Percentiles rank a stretch among this genome's conserved stretches.
phyloP scores from a whole-genome alignment of 2,888 invertebrate species.

The Volucella bombylans region DNA sequence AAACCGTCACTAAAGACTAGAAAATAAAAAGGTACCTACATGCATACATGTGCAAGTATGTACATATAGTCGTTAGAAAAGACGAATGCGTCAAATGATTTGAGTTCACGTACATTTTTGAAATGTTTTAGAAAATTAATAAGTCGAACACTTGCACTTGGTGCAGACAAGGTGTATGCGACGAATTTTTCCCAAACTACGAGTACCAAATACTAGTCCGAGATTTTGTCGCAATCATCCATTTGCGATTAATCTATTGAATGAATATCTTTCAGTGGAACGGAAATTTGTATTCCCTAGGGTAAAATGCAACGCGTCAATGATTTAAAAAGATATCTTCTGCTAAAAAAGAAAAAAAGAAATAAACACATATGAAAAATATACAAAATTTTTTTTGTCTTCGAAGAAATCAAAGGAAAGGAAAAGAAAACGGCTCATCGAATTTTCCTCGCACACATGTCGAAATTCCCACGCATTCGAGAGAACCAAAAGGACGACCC shows the following conservation, averaged over 20 bases:
- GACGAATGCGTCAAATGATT: too few species aligned
- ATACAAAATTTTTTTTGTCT: constrained; percentile 38
- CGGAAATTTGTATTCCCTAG: constrained; percentile 50
- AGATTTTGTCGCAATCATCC: neutral
- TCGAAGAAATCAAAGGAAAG: constrained; percentile 50
- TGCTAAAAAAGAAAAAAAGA: constrained; percentile 43
- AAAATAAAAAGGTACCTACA: too few species aligned
- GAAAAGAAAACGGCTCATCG: constrained; percentile 67
- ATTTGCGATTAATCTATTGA: constrained; percentile 53
- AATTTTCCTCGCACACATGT: constrained; percentile 73
- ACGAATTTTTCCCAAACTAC: too few species aligned
- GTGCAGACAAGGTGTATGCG: too few species aligned
- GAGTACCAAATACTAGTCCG: too few species aligned
- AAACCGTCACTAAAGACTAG: too few species aligned
- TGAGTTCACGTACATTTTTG: too few species aligned
- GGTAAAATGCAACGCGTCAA: constrained; percentile 55
- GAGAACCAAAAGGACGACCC: constrained; percentile 61
- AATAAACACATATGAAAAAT: constrained; percentile 57
- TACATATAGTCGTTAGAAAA: too few species aligned
- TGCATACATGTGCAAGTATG: too few species aligned
- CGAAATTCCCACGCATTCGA: constrained; percentile 73
- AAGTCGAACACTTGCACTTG: too few species aligned
- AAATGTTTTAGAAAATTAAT: too few species aligned
- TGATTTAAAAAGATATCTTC: constrained; percentile 62
- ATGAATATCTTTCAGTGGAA: constrained; percentile 41